Evolutionary conservation across 2,888 invertebrate species (phyloP).

Genomic region (Carcina quercana): DNA sequence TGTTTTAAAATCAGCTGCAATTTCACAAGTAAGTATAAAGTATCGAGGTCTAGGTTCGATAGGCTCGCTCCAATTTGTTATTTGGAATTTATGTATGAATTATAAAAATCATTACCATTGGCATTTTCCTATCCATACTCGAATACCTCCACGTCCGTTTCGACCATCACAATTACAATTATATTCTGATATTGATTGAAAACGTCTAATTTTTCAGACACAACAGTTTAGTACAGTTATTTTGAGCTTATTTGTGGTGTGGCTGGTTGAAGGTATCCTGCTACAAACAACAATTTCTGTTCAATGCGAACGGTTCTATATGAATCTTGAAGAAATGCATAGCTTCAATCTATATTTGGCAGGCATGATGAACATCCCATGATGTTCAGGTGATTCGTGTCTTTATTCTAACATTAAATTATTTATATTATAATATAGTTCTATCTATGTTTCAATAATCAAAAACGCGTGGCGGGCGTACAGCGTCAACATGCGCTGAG

Average conservation of each 20-base stretch:
- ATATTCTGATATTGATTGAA: neutral
- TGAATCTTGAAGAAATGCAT: neutral
- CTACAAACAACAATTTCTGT: neutral
- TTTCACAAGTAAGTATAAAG: neutral
- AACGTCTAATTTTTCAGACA: neutral
- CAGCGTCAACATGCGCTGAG: no score
- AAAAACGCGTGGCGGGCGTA: no score
- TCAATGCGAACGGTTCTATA: slow-evolving; percentile 2
- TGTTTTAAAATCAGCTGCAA: neutral
- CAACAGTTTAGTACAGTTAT: neutral
- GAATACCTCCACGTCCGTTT: neutral
- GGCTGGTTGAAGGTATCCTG: neutral
- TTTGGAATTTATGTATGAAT: no score
- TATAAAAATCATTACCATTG: neutral
- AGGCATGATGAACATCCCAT: neutral
- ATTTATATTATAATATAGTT: no score
- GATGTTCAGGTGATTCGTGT: neutral
- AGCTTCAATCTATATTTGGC: neutral
- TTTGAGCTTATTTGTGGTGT: neutral
- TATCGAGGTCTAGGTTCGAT: neutral
- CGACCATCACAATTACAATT: neutral
- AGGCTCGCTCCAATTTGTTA: no score
- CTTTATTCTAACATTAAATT: no score
- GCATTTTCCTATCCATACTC: neutral
- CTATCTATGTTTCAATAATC: slow-evolving; percentile 1